Base-by-base conservation (phyloP, 37 sponge, comb jelly and placozoan genomes). In the Cliona cf. orientalis region DNA sequence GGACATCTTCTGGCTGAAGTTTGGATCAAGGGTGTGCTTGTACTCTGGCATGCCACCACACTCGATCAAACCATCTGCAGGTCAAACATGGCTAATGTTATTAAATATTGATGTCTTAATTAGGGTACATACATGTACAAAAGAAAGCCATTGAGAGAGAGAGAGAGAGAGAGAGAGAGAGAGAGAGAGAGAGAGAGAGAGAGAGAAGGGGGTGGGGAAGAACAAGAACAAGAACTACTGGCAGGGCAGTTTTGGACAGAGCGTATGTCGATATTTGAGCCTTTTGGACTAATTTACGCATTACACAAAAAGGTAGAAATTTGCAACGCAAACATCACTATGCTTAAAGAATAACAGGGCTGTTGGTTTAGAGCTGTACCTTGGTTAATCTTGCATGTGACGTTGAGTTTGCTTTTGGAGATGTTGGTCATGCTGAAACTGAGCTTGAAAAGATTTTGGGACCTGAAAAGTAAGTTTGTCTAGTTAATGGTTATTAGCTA, bases 371-470 rank as follows among this genome's bases (percentile, higher is more conserved):
- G 9, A 31, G 19, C 31, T 31, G 19, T 56, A 86, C 87, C 74
- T 79, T 86, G 78, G 38, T 79, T 14, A 28, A 84, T 42, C 9
- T n/a, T 66, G 40, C 63, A 72, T 6, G 80, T 64, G 29, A 86
- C 67, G 0, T 56, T 7, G 21, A 86, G 58, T 25, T 6, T 42
- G 12, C 23, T 37, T 1, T 2, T 61, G 2, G 87, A 86, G 5
- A 71, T 14, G 37, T 86, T 86, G 64, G 53, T 65, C 1, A 72
- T 43, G 33, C 2, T 11, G 46, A 79, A 72, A 26, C 5, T 58
- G 46, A 79, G 26, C 32, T 71, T 12, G 25, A 86, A 86, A 40
- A 79, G 29, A 14, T 72, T 74, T 23, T 60, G 62, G 29, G 70
- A 69, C 17, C 86, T 85, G 63, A 3, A 70, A 32, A 38, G 0